These are phyloP conservation scores for Fopius arisanus DNA, from an alignment of 1,140 invertebrate genomes.

Conservation along the genomic window DNA sequence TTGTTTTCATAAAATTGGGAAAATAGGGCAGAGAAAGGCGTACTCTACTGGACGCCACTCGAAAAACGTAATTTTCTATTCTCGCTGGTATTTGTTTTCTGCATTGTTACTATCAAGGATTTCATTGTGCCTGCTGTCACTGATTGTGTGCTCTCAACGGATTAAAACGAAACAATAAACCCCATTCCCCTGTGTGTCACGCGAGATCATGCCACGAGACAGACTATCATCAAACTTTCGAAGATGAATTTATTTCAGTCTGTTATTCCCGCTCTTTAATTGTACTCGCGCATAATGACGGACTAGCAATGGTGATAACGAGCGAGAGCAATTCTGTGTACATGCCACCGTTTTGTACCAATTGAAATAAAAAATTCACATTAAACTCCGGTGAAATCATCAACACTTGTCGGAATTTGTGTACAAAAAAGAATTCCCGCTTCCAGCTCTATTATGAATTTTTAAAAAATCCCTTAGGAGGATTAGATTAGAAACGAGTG, in stretches of 20 bases:
- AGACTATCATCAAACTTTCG: neutral
- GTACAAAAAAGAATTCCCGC: too few species aligned
- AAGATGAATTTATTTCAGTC: neutral
- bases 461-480: too few species aligned
- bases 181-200: neutral
- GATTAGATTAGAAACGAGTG: too few species aligned
- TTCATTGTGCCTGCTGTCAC: neutral
- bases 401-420: too few species aligned
- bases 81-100: neutral
- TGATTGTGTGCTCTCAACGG: neutral
- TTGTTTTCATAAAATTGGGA: neutral
- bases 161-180: neutral
- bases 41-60: neutral
- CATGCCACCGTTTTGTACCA: neutral
- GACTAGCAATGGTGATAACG: neutral
- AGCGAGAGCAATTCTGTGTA: neutral
- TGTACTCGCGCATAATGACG: neutral
- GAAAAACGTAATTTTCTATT: neutral
- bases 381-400: neutral
- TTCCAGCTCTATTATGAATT: too few species aligned
- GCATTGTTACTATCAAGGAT: neutral
- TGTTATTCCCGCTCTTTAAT: neutral
- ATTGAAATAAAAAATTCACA: neutral
- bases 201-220: neutral
- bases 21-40: neutral